A percentile compares a stretch with the other conserved stretches of the same genome.
phyloP scores from a whole-genome alignment of 2,113 vertebrate genomes.

The Phalacrocorax carbo region DNA sequence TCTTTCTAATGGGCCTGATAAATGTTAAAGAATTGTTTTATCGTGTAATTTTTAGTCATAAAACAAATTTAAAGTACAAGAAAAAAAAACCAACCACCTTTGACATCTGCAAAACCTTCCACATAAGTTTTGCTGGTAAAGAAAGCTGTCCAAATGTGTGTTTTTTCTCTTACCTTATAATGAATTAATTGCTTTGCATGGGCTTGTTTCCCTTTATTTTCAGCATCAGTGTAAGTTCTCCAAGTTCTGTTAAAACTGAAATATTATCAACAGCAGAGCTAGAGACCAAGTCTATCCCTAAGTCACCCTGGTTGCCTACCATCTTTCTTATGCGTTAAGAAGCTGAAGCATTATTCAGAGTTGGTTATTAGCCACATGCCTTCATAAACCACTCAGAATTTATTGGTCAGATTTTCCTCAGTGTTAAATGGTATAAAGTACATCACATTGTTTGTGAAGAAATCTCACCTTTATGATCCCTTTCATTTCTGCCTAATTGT shows the following conservation, averaged over 20 bases:
- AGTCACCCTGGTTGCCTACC: not conserved
- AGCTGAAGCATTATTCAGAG: not conserved
- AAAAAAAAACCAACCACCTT: not conserved
- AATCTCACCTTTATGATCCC: constrained; percentile 72
- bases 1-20: too few relatives aligned
- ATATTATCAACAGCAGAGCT: not conserved
- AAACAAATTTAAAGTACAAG: not conserved
- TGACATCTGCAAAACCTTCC: not conserved
- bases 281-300: not conserved
- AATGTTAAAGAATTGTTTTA: too few relatives aligned
- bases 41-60: not conserved
- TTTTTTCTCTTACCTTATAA: not conserved
- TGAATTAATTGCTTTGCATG: not conserved
- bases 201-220: not conserved
- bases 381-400: not conserved
- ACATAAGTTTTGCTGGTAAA: not conserved
- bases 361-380: not conserved
- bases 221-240: not conserved
- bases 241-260: not conserved
- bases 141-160: not conserved
- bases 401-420: constrained; percentile 34
- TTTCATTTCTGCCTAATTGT: constrained; percentile 74
- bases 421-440: constrained; percentile 23
- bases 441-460: constrained; percentile 56
- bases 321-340: not conserved